Evolutionary conservation across 2,113 vertebrate genomes (phyloP), one percentile per base, ranked within the genome.

Genomic region (Pedetes capensis): DNA sequence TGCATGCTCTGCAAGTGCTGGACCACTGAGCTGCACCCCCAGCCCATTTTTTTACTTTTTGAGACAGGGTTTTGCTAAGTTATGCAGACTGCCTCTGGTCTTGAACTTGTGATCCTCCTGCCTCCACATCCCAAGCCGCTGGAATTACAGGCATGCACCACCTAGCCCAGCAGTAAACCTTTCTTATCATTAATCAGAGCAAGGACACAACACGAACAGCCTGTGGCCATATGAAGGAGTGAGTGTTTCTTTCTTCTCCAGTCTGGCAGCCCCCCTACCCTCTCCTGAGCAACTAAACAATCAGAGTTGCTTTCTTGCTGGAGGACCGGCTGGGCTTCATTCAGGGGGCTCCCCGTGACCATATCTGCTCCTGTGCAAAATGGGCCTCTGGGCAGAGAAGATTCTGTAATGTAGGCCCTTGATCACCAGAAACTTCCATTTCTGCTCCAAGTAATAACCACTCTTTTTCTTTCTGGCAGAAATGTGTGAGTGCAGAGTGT

Each of bases 351-450:
- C 42, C 44, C 68, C 59, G 82, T 83, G 87, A 64, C 90, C 55
- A 2, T 1, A 0, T 27, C 89, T 69, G 29, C 12, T 53, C 57
- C 44, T 11, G 13, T 55, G 74, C 83, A 89, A 44, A 89, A 76
- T 0, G 0, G 34, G 71, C 61, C 80, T 76, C 93, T 49, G 84
- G 66, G 42, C 74, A 87, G 71, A 90, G 66, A 90, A 93, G 89
- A 93, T 72, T 63, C 75, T 72, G 49, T 86, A 80, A 86, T 81
- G n/a, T 89, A 87, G 59, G 37, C 53, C 61, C 69, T 89, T 1
- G n/a, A 75, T 95, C 47, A 42, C 87, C 44, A 64, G 55, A 32
- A 85, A 96, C 76, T 92, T 76, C 75, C 89, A 75, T 89, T 75
- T 91, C 89, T 0, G 0, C 71, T 55, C n/a, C 2, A 0, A 89